A percentile compares a stretch with the other conserved stretches of the same genome.
These are phyloP conservation scores for Lophius piscatorius DNA, from an alignment of 2,113 vertebrate genomes.

Conservation along the genomic window DNA sequence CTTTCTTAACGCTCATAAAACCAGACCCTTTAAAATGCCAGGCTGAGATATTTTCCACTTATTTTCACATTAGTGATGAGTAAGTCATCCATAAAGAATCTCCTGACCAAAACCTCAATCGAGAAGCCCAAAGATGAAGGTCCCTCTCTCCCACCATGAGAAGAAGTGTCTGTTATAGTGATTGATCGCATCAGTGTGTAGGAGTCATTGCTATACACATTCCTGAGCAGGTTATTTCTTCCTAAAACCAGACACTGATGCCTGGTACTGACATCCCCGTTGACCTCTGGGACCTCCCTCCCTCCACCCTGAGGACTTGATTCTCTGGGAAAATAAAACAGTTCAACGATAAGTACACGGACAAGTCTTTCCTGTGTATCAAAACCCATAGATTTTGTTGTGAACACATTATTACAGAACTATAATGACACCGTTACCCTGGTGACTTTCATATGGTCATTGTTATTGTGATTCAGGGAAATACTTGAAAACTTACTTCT, in stretches of 20 bases:
- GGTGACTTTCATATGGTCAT: too few species aligned
- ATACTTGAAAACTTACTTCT: too few species aligned
- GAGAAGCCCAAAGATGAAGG: background rate
- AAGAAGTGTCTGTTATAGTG: constrained; percentile 15
- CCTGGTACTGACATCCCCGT: constrained; percentile 68
- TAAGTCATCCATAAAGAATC: constrained; percentile 9
- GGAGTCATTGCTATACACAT: constrained; percentile 44
- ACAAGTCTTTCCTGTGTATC: background rate
- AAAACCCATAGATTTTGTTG: too few species aligned
- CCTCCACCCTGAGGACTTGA: constrained; percentile 24
- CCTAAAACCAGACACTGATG: constrained; percentile 30
- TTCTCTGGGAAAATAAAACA: constrained; percentile 1
- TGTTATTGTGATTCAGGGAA: too few species aligned
- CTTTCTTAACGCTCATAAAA: background rate
- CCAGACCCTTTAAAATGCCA: constrained; percentile 19
- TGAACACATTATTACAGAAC: too few species aligned
- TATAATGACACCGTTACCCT: too few species aligned
- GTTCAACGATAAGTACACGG: background rate
- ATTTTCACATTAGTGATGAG: constrained; percentile 11
- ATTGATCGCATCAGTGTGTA: constrained; percentile 30
- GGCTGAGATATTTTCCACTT: constrained; percentile 11
- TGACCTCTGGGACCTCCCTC: constrained; percentile 50
- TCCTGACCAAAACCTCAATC: constrained; percentile 12
- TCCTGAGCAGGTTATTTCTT: constrained; percentile 54
- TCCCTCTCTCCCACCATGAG: background rate